Evolutionary conservation across 1,140 invertebrate species (phyloP).

Genomic region (Glossosoma conforme): DNA sequence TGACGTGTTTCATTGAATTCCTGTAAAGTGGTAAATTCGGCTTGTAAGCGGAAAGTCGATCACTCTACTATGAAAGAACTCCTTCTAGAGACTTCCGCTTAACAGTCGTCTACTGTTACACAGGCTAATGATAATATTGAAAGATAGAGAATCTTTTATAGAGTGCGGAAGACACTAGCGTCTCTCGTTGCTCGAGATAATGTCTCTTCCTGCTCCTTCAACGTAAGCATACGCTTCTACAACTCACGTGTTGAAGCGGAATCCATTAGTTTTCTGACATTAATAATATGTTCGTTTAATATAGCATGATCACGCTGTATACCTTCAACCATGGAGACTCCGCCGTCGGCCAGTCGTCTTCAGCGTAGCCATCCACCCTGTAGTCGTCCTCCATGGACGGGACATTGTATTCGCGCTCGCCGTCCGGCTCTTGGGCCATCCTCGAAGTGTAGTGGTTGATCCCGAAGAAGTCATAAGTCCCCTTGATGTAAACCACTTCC

Average conservation of each 20-base stretch:
- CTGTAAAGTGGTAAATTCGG: no score
- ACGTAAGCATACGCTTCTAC: constrained; percentile 42
- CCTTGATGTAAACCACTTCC: constrained; percentile 49
- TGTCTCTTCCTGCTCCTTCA: constrained; percentile 38
- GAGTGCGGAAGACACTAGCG: no score
- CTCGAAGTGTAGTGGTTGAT: constrained; percentile 50
- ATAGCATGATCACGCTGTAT: no score
- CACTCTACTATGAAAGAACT: no score
- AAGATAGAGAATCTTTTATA: constrained; percentile 8
- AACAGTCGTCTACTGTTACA: no score
- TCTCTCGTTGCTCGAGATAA: constrained; percentile 35
- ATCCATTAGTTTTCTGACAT: constrained; percentile 50
- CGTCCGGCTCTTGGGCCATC: neutral
- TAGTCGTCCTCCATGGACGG: constrained; percentile 51
- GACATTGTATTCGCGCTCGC: constrained; percentile 35
- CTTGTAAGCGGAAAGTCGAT: no score
- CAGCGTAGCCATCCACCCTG: constrained; percentile 41
- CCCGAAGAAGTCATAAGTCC: constrained; percentile 55
- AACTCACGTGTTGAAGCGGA: constrained; percentile 46
- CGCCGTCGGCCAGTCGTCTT: constrained; percentile 46
- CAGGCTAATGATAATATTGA: no score
- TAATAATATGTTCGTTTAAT: constrained; percentile 20
- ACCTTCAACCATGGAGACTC: constrained; percentile 52
- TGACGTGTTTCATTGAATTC: no score
- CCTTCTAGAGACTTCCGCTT: no score